Evolutionary conservation across 2,797 vertebrate species (phyloP).

Genomic region (Sorex maritimensis): DNA sequence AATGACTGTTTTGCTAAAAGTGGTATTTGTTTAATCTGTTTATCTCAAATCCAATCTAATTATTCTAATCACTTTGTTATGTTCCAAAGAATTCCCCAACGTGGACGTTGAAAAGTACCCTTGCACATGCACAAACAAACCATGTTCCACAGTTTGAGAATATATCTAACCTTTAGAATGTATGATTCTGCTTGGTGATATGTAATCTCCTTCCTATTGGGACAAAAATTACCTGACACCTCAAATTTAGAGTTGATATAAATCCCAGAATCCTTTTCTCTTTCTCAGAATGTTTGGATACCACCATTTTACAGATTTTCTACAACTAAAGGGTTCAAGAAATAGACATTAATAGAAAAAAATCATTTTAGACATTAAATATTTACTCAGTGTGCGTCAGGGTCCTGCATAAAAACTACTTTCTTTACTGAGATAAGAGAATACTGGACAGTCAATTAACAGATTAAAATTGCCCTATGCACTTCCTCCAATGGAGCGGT

Average conservation of each 20-base stretch:
- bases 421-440: constrained; percentile 24
- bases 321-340: not conserved
- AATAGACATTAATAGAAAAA: not conserved
- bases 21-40: constrained; percentile 49
- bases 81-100: constrained; percentile 31
- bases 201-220: not conserved
- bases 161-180: too few species aligned
- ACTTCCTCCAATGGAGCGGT: not conserved
- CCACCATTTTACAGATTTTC: constrained; percentile 48
- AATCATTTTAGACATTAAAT: not conserved
- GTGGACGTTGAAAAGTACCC: not conserved
- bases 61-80: constrained; percentile 52
- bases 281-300: constrained; percentile 47
- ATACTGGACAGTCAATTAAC: not conserved
- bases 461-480: not conserved
- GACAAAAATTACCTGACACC: not conserved
- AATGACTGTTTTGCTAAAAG: not conserved
- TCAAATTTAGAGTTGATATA: not conserved
- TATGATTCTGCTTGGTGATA: not conserved
- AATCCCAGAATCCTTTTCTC: constrained; percentile 10
- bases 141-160: not conserved
- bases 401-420: not conserved
- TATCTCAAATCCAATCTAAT: constrained; percentile 58
- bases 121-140: not conserved
- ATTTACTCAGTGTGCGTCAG: constrained; percentile 30